phyloP scores from a whole-genome alignment of 2,888 invertebrate genomes.

The Halictus ligatus region DNA sequence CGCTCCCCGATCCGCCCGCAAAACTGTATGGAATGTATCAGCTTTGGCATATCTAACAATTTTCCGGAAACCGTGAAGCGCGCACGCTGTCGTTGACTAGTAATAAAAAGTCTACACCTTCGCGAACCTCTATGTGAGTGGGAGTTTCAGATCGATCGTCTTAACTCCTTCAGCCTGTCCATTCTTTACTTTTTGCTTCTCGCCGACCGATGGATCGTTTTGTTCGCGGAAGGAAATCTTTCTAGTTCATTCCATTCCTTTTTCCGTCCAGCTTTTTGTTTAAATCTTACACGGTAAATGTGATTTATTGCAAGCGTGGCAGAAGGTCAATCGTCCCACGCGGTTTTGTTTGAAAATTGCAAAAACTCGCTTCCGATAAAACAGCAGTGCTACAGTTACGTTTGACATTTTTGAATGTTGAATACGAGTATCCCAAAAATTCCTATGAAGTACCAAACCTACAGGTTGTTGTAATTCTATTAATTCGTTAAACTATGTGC shows the following conservation, averaged over 20 bases:
- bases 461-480: neutral
- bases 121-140: slow-evolving; percentile 16
- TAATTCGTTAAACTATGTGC: neutral
- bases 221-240: slow-evolving; percentile 46
- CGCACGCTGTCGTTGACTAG: slow-evolving; percentile 17
- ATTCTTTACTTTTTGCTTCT: slow-evolving; percentile 24
- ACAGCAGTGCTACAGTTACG: neutral
- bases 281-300: slow-evolving; percentile 20
- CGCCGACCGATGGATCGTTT: slow-evolving; percentile 25
- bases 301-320: slow-evolving; percentile 11
- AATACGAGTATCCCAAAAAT: neutral
- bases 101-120: slow-evolving; percentile 22
- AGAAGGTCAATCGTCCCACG: neutral
- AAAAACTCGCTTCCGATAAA: slow-evolving; percentile 4
- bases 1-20: neutral
- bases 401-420: slow-evolving; percentile 4
- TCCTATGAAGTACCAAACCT: neutral
- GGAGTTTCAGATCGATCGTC: slow-evolving; percentile 58
- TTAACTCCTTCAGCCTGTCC: slow-evolving; percentile 49
- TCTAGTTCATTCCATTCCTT: slow-evolving; percentile 32
- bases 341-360: neutral
- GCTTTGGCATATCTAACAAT: neutral
- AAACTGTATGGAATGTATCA: neutral
- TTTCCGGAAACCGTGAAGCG: slow-evolving; percentile 9
- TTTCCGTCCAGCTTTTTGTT: slow-evolving; percentile 35